Percentiles rank a stretch among this genome's conserved stretches.
Evolutionary conservation across 2,113 vertebrate species (phyloP).

Genomic region (Salvator merianae): DNA sequence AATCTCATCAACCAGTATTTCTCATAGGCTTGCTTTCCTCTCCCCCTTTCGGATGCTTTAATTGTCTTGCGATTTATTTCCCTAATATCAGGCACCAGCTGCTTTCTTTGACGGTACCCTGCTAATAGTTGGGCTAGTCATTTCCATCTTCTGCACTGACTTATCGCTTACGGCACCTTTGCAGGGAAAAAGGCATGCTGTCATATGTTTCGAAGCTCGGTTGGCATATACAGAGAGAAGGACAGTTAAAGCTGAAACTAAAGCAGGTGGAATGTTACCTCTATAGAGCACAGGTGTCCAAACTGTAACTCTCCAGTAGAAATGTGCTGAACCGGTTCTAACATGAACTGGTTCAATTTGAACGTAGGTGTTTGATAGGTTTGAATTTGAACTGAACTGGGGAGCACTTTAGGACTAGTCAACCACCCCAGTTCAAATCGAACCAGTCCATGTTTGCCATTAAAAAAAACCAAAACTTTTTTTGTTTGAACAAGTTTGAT

Average conservation of each 20-base stretch:
- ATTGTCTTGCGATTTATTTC: slow-evolving; percentile 72
- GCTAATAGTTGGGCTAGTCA: slow-evolving; percentile 61
- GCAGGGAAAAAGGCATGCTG: slow-evolving; percentile 37
- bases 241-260: background rate
- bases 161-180: slow-evolving; percentile 45
- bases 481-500: too few species aligned
- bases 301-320: too few species aligned
- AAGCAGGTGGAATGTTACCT: slow-evolving; percentile 1
- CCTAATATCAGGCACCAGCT: slow-evolving; percentile 53
- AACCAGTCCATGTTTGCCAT: too few species aligned
- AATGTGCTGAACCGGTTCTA: too few species aligned
- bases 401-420: too few species aligned
- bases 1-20: slow-evolving; percentile 55
- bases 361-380: too few species aligned
- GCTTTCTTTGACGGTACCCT: slow-evolving; percentile 60
- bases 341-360: too few species aligned
- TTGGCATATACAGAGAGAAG: background rate
- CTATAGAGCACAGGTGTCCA: too few species aligned
- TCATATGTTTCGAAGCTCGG: slow-evolving; percentile 28
- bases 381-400: too few species aligned
- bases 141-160: slow-evolving; percentile 44
- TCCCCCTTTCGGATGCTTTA: slow-evolving; percentile 67
- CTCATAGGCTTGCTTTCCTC: slow-evolving; percentile 44
- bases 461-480: too few species aligned
- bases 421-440: too few species aligned